phyloP scores from a whole-genome alignment of 2,797 vertebrate species.

The Pseudochaenichthys georgianus region DNA sequence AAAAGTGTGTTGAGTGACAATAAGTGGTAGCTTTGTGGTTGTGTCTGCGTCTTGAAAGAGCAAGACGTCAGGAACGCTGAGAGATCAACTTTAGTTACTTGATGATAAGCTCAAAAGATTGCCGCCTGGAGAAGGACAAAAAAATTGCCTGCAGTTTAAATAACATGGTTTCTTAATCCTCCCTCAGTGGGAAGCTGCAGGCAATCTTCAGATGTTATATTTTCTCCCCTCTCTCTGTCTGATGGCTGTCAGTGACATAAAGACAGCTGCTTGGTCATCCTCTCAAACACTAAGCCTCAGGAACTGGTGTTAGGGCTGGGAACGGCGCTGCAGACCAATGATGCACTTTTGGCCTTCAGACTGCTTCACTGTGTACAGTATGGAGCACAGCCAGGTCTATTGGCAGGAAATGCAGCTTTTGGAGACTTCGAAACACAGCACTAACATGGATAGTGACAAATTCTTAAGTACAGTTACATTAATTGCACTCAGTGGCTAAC shows the following conservation, averaged over 20 bases:
- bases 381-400: constrained; percentile 52
- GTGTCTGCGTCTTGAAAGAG: constrained; percentile 29
- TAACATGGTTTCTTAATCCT: constrained; percentile 79
- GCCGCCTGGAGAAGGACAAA: constrained; percentile 47
- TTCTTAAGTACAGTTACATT: not conserved
- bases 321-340: constrained; percentile 20
- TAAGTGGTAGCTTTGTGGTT: constrained; percentile 36
- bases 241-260: constrained; percentile 71
- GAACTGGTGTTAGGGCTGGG: constrained; percentile 35
- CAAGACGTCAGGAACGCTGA: constrained; percentile 55
- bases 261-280: constrained; percentile 59
- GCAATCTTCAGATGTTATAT: constrained; percentile 72
- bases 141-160: constrained; percentile 73
- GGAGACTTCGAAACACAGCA: constrained; percentile 9
- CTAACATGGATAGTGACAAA: not conserved
- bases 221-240: constrained; percentile 52
- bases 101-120: constrained; percentile 75
- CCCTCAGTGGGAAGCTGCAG: constrained; percentile 70
- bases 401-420: constrained; percentile 33
- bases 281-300: constrained; percentile 58
- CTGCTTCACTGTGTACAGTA: constrained; percentile 31
- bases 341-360: constrained; percentile 24
- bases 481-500: not conserved
- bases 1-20: constrained; percentile 39
- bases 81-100: constrained; percentile 66